Base-by-base conservation (phyloP, 2,888 invertebrate species). In the Drosophila helvetica region DNA sequence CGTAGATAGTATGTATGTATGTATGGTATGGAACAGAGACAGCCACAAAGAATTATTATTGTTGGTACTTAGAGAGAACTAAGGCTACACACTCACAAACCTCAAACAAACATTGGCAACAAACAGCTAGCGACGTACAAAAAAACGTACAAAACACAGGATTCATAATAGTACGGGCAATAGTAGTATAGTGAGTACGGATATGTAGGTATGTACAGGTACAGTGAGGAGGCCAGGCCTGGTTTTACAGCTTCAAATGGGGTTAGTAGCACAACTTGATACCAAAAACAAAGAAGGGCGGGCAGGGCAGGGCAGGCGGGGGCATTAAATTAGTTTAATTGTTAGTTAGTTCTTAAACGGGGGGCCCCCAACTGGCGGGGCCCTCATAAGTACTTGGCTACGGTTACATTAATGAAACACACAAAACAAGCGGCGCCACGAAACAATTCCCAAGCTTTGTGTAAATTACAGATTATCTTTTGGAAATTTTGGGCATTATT, bases 261-360 rank as follows among this genome's bases (percentile, higher is more conserved):
- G 79, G 79, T 83, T 83, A 83, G 74, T 80, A 74, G 86, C 74
- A 67, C 79, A 81, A 69, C 55, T 76, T 68, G 60, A 71, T 73
- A 73, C 47, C 55, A 70, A 72, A 65, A 74, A 69, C 63, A 70
- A 77, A 59, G 48, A 45, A 18, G 18, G 50, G 19, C 19, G 17
- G 68, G 55, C 55, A 25, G 53, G 63, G 25, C 25, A 33, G 27
- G 56, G 52, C 19, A 52, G 17, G 48, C 27, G 38, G 17, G 38
- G 54, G 30, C 53, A 71, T 50, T 33, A 59, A 72, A 61, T 61
- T 73, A 72, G 48, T 73, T 57, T 74, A 68, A 63, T 74, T 74
- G 72, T 60, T 70, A 54, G 47, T 71, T 63, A 54, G 70, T 56
- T 51, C 57, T 50, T 43, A 46, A 65, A 51, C 33, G 47, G 33